Percentiles rank a stretch among this genome's conserved stretches.
phyloP scores from a whole-genome alignment of 2,113 vertebrate genomes.

The Pachycephala philippinensis region DNA sequence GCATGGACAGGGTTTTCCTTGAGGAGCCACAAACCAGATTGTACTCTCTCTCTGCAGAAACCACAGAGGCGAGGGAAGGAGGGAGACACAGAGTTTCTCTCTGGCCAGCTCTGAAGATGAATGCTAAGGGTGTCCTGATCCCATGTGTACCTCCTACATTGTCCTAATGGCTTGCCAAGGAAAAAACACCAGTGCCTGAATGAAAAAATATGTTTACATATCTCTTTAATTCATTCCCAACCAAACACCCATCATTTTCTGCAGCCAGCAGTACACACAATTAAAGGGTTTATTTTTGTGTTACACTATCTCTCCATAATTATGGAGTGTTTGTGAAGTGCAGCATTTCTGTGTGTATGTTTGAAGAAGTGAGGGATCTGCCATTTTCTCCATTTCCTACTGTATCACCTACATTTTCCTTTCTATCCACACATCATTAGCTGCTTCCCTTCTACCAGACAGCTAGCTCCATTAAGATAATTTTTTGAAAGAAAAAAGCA shows the following conservation, averaged over 20 bases:
- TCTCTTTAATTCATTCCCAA: conserved; percentile 43
- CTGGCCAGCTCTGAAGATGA: neutral
- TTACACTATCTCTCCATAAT: conserved; percentile 47
- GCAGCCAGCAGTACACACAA: conserved; percentile 32
- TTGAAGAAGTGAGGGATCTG: conserved; percentile 22
- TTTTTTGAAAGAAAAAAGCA: neutral
- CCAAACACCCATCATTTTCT: conserved; percentile 52
- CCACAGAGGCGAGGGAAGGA: fast-evolving
- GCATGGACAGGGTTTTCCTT: fast-evolving
- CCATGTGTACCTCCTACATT: neutral
- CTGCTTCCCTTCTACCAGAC: neutral
- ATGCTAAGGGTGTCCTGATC: neutral
- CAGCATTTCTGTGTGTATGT: neutral
- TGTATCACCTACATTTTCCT: neutral
- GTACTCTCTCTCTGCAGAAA: fast-evolving
- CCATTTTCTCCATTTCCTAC: neutral
- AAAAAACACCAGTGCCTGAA: conserved; percentile 11
- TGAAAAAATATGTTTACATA: neutral
- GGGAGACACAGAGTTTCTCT: fast-evolving
- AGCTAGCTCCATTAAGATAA: neutral
- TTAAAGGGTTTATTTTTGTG: conserved; percentile 59
- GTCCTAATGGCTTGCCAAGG: neutral
- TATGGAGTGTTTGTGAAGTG: conserved; percentile 42
- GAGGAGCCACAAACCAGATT: neutral
- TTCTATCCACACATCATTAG: neutral